phyloP scores from a whole-genome alignment of 1,140 invertebrate genomes.

The Dufourea novaeangliae region DNA sequence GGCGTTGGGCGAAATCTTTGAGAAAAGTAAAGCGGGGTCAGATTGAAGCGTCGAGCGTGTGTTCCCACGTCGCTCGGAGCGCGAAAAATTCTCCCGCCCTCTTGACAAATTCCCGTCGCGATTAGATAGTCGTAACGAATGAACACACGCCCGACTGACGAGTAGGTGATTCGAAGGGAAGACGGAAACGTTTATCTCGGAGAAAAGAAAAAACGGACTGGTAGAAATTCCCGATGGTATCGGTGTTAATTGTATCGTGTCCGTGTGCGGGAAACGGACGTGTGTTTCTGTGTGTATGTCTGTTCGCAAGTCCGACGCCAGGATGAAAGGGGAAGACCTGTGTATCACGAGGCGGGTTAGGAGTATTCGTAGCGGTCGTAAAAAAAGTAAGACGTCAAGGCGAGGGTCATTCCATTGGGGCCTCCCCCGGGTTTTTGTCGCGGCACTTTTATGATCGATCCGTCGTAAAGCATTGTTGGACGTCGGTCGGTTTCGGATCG shows the following conservation, averaged over 20 bases:
- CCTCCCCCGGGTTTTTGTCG: not conserved
- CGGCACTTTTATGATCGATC: constrained; percentile 52
- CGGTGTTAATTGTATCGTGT: constrained; percentile 22
- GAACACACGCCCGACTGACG: not conserved
- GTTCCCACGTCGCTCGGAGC: not conserved
- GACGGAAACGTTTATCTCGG: not conserved
- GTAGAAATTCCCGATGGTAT: constrained; percentile 5
- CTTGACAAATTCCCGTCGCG: constrained; percentile 24
- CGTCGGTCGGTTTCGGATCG: constrained; percentile 3
- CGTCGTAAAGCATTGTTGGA: constrained; percentile 36
- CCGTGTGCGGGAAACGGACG: not conserved
- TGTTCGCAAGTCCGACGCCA: not conserved
- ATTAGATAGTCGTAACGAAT: constrained; percentile 42
- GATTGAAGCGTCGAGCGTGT: constrained; percentile 20
- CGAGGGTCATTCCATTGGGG: not conserved
- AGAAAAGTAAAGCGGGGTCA: constrained; percentile 24
- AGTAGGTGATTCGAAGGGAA: constrained; percentile 7
- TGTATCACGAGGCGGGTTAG: not conserved
- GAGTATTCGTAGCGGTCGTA: constrained; percentile 34
- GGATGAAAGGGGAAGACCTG: not conserved
- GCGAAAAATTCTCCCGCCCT: not conserved
- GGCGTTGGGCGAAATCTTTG: constrained; percentile 40
- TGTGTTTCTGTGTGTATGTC: too few species aligned
- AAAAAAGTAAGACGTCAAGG: constrained; percentile 39
- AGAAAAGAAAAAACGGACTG: not conserved